phyloP scores from a whole-genome alignment of 2,888 invertebrate species.

The Andrena bucephala region DNA sequence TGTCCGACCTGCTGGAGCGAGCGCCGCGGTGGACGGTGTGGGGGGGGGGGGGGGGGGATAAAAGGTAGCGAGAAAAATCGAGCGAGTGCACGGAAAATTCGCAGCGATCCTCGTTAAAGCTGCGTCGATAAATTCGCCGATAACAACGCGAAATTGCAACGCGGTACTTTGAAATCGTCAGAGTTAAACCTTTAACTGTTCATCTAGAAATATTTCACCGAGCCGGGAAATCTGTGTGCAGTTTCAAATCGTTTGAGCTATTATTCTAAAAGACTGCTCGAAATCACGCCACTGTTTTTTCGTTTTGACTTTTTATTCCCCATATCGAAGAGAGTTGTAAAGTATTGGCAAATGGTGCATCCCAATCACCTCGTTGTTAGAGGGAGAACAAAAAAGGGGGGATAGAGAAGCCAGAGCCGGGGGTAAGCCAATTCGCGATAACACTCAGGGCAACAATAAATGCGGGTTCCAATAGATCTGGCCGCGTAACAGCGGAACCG shows the following conservation, averaged over 20 bases:
- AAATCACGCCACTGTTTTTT: not conserved
- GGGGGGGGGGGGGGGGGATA: not conserved
- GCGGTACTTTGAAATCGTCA: constrained; percentile 8
- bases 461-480: constrained; percentile 24
- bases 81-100: constrained; percentile 6
- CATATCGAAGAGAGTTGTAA: constrained; percentile 7
- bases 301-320: not conserved
- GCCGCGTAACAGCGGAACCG: constrained; percentile 33
- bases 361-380: not conserved
- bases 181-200: not conserved
- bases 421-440: constrained; percentile 30
- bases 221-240: constrained; percentile 3
- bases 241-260: not conserved
- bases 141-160: not conserved
- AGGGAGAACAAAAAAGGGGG: not conserved
- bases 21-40: not conserved
- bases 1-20: constrained; percentile 18
- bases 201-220: not conserved
- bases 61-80: not conserved
- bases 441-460: constrained; percentile 38
- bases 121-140: constrained; percentile 1
- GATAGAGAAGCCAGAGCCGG: not conserved
- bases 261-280: not conserved
- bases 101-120: not conserved
- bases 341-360: constrained; percentile 5